These are phyloP conservation scores for Anoura caudifer DNA, from an alignment of 2,113 vertebrate genomes.

Conservation along the genomic window DNA sequence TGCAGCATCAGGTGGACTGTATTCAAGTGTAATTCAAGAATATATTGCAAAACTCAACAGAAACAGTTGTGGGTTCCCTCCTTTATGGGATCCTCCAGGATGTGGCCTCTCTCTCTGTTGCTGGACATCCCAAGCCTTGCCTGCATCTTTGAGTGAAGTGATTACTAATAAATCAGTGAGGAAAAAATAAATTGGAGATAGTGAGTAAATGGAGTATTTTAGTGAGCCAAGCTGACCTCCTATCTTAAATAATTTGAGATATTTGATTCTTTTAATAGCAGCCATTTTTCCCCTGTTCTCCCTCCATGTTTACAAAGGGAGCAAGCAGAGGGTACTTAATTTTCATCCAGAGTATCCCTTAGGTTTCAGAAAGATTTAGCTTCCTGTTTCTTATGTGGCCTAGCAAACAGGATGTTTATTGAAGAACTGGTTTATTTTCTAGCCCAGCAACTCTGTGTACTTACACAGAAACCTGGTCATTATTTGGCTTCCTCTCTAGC, in stretches of 20 bases:
- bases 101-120: neutral
- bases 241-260: neutral
- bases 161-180: neutral
- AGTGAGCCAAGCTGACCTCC: neutral
- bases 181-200: neutral
- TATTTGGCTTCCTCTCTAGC: conserved; percentile 40
- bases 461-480: conserved; percentile 47
- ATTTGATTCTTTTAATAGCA: neutral
- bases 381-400: neutral
- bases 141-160: neutral
- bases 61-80: too few species aligned
- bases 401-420: neutral
- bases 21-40: neutral
- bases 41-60: neutral
- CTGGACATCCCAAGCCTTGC: neutral
- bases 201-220: neutral
- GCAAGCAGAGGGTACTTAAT: neutral
- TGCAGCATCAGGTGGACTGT: neutral
- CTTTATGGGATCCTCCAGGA: neutral
- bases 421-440: conserved; percentile 43
- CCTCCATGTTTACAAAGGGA: neutral
- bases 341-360: neutral
- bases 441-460: neutral
- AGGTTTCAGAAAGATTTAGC: neutral
- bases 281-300: neutral